Evolutionary conservation across 30 jellyfish, hydroid and myxozoan genomes (phyloP).

Genomic region (Hydra vulgaris): DNA sequence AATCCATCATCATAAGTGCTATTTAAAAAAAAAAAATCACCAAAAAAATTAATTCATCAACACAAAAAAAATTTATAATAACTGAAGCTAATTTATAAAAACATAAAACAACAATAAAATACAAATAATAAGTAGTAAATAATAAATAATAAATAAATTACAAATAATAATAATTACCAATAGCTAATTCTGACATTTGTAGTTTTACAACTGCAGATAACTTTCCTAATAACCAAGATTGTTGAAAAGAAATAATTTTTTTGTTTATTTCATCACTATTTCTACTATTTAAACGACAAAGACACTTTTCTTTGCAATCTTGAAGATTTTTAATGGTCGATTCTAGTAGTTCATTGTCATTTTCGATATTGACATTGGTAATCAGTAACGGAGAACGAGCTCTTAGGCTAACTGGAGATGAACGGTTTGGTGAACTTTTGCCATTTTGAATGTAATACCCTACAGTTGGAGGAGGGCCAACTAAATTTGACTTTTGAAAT

Average conservation of each 20-base stretch:
- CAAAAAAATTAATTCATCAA: background rate
- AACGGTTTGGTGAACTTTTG: background rate
- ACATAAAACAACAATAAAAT: too few relatives aligned
- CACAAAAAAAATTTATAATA: background rate
- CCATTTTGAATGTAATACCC: background rate
- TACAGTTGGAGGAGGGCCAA: constrained; percentile 10
- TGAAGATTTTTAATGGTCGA: constrained; percentile 1
- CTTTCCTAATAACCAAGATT: constrained; percentile 10
- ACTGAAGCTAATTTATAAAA: too few relatives aligned
- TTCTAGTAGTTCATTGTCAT: constrained; percentile 9
- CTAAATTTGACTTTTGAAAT: background rate
- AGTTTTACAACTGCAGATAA: constrained; percentile 5
- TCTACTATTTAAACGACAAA: constrained; percentile 14
- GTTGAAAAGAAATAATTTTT: constrained; percentile 4
- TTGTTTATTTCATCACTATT: constrained; percentile 17
- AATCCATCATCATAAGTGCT: constrained; percentile 4
- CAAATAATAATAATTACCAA: background rate
- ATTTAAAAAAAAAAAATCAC: background rate
- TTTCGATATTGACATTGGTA: background rate
- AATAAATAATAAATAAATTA: background rate
- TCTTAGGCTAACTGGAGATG: constrained; percentile 14
- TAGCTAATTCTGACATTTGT: constrained; percentile 10
- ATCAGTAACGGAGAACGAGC: constrained; percentile 10
- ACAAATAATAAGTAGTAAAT: too few relatives aligned
- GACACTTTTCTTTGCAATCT: constrained; percentile 11